Percentiles rank a stretch among this genome's conserved stretches.
These are phyloP conservation scores for Pinna nobilis DNA, from an alignment of 1,140 invertebrate species.

Conservation along the genomic window DNA sequence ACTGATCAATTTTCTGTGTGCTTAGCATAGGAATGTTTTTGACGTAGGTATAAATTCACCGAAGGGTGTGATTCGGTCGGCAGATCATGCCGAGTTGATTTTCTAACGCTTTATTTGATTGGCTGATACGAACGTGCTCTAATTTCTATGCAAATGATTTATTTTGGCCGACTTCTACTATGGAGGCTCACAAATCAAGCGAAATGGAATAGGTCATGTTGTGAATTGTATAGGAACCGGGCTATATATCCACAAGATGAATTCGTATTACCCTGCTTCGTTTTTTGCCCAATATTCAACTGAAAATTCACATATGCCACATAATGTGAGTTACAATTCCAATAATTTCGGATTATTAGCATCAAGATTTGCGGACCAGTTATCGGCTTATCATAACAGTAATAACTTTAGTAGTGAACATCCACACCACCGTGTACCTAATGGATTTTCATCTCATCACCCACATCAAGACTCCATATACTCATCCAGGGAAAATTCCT, in stretches of 20 bases:
- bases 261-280: conserved; percentile 66
- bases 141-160: conserved; percentile 65
- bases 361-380: conserved; percentile 62
- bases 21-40: conserved; percentile 29
- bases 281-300: conserved; percentile 67
- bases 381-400: conserved; percentile 58
- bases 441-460: conserved; percentile 56
- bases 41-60: conserved; percentile 14
- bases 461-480: conserved; percentile 43
- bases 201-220: conserved; percentile 64
- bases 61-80: conserved; percentile 49
- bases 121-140: conserved; percentile 45
- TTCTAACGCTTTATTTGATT: conserved; percentile 57
- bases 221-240: conserved; percentile 57
- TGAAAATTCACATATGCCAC: conserved; percentile 56
- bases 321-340: conserved; percentile 60
- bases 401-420: conserved; percentile 50
- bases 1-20: conserved; percentile 15
- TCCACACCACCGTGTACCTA: conserved; percentile 46
- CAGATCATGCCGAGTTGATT: conserved; percentile 18
- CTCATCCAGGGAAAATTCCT: conserved; percentile 42
- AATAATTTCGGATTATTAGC: conserved; percentile 65
- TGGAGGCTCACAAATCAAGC: conserved; percentile 66
- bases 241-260: conserved; percentile 66
- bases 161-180: conserved; percentile 59